A percentile compares a stretch with the other conserved stretches of the same genome.
Conservation (phyloP, 2,113 vertebrate genomes). For the Coryphaenoides rupestris region DNA sequence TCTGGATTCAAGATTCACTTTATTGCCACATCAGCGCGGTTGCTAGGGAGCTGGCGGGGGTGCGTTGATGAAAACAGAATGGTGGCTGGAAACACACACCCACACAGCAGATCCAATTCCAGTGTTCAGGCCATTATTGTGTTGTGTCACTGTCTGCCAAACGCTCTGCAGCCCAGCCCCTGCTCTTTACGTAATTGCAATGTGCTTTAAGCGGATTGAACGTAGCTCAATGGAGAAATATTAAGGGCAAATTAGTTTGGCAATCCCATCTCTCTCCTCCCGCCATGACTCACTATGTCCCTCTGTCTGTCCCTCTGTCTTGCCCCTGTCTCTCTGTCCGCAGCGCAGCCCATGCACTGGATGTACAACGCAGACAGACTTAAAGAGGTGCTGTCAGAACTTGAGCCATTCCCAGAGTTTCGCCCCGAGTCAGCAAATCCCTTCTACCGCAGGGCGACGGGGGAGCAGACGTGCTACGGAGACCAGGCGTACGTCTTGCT, state of each 20-base stretch:
- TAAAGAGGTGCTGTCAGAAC: slow-evolving; percentile 49
- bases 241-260: neutral
- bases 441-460: slow-evolving; percentile 60
- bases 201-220: neutral
- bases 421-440: slow-evolving; percentile 65
- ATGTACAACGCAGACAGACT: slow-evolving; percentile 61
- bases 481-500: slow-evolving; percentile 69
- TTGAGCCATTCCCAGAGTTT: slow-evolving; percentile 68
- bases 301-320: neutral
- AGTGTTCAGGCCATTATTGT: neutral
- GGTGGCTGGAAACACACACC: neutral
- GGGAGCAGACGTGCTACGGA: slow-evolving; percentile 71
- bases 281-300: neutral
- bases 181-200: neutral
- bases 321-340: neutral
- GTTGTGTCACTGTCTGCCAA: neutral
- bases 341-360: slow-evolving; percentile 75
- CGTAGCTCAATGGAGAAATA: too few species aligned
- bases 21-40: neutral
- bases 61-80: neutral
- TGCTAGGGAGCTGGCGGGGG: neutral
- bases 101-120: neutral
- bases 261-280: neutral
- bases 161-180: neutral
- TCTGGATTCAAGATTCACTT: neutral